Evolutionary conservation across 1,140 invertebrate genomes (phyloP), one percentile per base, ranked within the genome.

Genomic region (Temnothorax longispinosus): DNA sequence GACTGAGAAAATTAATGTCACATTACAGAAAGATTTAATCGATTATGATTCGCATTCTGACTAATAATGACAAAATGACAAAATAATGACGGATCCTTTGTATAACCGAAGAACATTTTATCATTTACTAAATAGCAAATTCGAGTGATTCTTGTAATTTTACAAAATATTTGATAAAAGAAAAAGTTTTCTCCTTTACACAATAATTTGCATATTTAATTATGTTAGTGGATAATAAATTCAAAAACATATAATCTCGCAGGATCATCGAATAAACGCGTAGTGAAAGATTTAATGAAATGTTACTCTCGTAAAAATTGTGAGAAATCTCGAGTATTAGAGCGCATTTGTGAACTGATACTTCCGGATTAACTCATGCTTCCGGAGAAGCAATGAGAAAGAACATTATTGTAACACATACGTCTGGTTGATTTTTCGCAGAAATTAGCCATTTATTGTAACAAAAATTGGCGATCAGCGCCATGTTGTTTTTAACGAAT

Each of bases 31-130:
- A 65, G 21, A 58, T 21, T 38, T 54, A 1, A 71, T 72, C 75
- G 91, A 89, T 13, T 6, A n/a, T n/a, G 7, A 65, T 10, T 65
- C 94, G 78, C 94, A 95, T 88, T 95, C 95, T 78, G 95, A 90
- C 27, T 93, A 88, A 77, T 94, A 89, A 91, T 95, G 90, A 56
- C 91, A 88, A 7, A 94, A 21, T 21, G 21, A 21, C 21, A 21
- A 21, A 21, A 21, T 21, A 21, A 21, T 21, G 21, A 81, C 11
- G 91, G 65, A 76, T 93, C 91, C 54, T 84, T 77, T 52, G 86
- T 62, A 71, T 82, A 56, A 90, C 72, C 21, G 38, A 2, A 13
- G 64, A 87, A 10, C 54, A 77, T 78, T 60, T 84, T 80, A 89
- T 54, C 3, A 54, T 38, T 10, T 72, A 8, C n/a, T 6, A 44